Evolutionary conservation across 1,140 invertebrate genomes (phyloP), one percentile per base, ranked within the genome.

Genomic region (Olivierus martensii): DNA sequence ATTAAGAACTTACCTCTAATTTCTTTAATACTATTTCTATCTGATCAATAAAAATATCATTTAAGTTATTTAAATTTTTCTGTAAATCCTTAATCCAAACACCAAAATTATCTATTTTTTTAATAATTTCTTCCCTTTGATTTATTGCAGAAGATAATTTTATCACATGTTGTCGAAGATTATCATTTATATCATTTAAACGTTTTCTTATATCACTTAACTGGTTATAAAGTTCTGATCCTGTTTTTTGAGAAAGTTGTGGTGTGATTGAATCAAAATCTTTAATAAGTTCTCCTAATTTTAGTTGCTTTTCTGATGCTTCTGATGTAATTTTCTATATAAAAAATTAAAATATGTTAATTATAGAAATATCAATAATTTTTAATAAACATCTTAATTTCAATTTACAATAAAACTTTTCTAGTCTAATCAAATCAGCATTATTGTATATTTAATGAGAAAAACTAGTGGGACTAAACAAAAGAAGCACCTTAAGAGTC

Each of bases 71-170:
- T 17, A 86, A 76, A 60, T 83, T 81, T 17, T 77, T 72, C 59
- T 80, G 75, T 43, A 89, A 73, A 49, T 81, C 76, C 42, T 82
- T 81, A 68, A 93, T 79, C 86, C 87, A 92, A 47, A 81, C 82
- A 45, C 82, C 79, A 63, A 93, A 87, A 57, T 82, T 80, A 11
- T 79, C 75, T 44, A 93, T 71, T 64, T 84, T 83, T 19, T 80
- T 79, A 60, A 85, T 79, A 59, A 92, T 87, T 65, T 93, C 87
- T 72, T 91, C 84, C 19, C 51, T 47, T 18, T 57, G 46, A 6
- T 47, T 15, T 11, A 57, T 51, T 0, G 45, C 42, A 12, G 51
- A 53, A 0, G 46, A 47, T 19, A 57, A 34, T 3, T 42, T 38
- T 10, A 50, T 46, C 14, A 46, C 12, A 3, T 49, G 47, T 12